phyloP scores from a whole-genome alignment of 2,113 vertebrate genomes.

The Apodemus sylvaticus region DNA sequence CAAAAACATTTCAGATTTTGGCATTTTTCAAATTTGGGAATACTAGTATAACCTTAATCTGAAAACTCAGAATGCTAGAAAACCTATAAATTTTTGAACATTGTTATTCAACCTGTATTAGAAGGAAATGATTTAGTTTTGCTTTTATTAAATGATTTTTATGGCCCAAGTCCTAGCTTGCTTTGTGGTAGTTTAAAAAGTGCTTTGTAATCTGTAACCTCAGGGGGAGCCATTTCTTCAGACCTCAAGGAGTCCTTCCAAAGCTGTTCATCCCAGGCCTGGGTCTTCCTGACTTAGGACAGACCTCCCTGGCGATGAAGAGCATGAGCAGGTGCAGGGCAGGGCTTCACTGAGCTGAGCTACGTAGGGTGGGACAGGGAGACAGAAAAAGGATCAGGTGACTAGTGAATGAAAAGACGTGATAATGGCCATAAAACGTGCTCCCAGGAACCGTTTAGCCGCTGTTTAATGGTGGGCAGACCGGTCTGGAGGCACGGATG shows the following conservation, averaged over 20 bases:
- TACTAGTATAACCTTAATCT: not conserved
- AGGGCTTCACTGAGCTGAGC: not conserved
- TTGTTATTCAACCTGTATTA: not conserved
- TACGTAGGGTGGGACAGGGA: rapidly evolving
- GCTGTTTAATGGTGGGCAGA: not conserved
- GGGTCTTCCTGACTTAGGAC: not conserved
- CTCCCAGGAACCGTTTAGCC: not conserved
- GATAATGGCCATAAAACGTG: not conserved
- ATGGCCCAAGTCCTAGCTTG: not conserved
- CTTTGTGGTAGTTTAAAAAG: not conserved
- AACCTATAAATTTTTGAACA: not conserved
- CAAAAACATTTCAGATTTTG: not conserved
- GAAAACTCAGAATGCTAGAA: not conserved
- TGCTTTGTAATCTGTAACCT: not conserved
- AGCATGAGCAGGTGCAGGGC: not conserved
- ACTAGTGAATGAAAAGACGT: not conserved
- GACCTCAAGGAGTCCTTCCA: not conserved
- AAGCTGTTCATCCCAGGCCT: not conserved
- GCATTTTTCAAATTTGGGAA: not conserved
- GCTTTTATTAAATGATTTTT: slow-evolving; percentile 24
- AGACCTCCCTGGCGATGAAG: not conserved
- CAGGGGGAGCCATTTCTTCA: not conserved
- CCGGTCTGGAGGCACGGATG: not conserved
- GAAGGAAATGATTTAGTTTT: slow-evolving; percentile 46
- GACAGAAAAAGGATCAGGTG: not conserved